A percentile compares a stretch with the other conserved stretches of the same genome.
phyloP scores from a whole-genome alignment of 2,797 vertebrate species.

The Thripadectes ignobilis region DNA sequence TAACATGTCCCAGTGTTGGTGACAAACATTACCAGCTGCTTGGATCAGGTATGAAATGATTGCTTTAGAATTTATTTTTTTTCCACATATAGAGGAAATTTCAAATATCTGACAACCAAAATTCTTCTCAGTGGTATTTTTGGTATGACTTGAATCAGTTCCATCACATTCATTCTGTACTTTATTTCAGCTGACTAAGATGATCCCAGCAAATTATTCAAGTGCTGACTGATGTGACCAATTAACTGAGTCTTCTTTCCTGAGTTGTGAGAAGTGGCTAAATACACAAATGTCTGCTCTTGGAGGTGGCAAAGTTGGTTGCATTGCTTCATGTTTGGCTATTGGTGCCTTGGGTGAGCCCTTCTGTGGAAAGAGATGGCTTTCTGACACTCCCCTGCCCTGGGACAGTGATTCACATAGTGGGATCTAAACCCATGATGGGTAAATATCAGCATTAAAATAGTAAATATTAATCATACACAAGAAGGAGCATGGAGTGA shows the following conservation, averaged over 20 bases:
- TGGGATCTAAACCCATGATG: background rate
- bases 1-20: background rate
- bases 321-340: background rate
- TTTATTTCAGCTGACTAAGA: background rate
- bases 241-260: background rate
- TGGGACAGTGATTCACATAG: background rate
- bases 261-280: background rate
- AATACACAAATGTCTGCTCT: background rate
- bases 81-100: background rate
- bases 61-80: background rate
- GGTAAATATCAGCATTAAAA: background rate
- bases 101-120: background rate
- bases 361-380: background rate
- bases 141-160: background rate
- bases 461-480: background rate
- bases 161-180: background rate
- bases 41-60: background rate
- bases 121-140: background rate
- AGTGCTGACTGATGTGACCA: background rate
- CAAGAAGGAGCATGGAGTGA: background rate
- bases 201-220: background rate
- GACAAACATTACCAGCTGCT: background rate
- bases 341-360: background rate
- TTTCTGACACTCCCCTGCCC: background rate
- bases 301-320: background rate